These are phyloP conservation scores for Clavelina lepadiformis DNA, from an alignment of 23 tunicate genomes.

Conservation along the genomic window DNA sequence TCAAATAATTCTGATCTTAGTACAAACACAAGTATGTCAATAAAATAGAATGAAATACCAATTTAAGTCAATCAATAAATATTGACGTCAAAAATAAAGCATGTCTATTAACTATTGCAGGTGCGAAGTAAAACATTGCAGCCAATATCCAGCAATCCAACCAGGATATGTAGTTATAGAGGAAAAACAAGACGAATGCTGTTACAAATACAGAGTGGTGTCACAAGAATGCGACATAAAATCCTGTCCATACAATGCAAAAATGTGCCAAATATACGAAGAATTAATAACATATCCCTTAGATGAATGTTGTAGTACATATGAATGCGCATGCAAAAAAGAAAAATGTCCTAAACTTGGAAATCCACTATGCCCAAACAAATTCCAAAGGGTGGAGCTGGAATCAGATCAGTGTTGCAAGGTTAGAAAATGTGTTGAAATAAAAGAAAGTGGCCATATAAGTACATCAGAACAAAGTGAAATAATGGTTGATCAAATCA, in stretches of 20 bases:
- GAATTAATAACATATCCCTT: slow-evolving; percentile 43
- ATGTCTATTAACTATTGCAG: no score
- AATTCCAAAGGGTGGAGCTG: slow-evolving; percentile 22
- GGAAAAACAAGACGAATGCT: slow-evolving; percentile 80
- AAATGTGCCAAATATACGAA: slow-evolving; percentile 49
- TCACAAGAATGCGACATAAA: slow-evolving; percentile 45
- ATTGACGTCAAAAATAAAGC: no score
- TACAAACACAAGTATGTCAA: no score
- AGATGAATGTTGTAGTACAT: slow-evolving; percentile 82
- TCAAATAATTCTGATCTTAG: no score
- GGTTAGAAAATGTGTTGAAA: slow-evolving; percentile 47
- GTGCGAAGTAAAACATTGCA: slow-evolving; percentile 34
- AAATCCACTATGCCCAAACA: slow-evolving; percentile 52
- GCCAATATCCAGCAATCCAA: slow-evolving; percentile 46
- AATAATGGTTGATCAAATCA: background rate
- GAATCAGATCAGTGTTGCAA: slow-evolving; percentile 56
- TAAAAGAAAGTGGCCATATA: background rate
- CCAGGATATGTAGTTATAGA: slow-evolving; percentile 58
- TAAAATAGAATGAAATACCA: no score
- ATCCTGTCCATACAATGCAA: slow-evolving; percentile 47
- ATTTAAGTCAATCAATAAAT: no score
- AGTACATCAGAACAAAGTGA: background rate
- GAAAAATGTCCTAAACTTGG: slow-evolving; percentile 48
- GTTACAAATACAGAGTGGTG: slow-evolving; percentile 46
- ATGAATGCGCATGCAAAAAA: slow-evolving; percentile 78